Evolutionary conservation across 2,888 invertebrate species (phyloP).

Genomic region (Auanema freiburgensis): DNA sequence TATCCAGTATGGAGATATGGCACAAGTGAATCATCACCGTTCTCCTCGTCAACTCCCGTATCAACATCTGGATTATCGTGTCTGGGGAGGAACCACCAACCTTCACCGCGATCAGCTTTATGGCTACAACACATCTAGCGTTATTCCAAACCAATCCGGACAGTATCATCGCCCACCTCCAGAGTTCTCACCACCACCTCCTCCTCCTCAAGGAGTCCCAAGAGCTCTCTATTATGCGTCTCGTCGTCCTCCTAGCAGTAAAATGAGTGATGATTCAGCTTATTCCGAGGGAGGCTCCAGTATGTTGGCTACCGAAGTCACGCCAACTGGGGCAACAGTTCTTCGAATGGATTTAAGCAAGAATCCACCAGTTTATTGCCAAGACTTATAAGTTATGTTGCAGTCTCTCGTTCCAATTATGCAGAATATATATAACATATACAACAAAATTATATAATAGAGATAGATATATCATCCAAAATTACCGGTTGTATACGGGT

Average conservation of each 20-base stretch:
- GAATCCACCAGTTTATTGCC: constrained; percentile 18
- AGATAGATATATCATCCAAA: too few species aligned
- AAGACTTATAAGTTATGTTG: constrained; percentile 19
- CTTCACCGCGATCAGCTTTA: constrained; percentile 14
- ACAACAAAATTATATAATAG: too few species aligned
- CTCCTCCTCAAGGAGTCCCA: constrained; percentile 21
- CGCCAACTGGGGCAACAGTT: constrained; percentile 46
- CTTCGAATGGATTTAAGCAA: constrained; percentile 46
- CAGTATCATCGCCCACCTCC: constrained; percentile 38
- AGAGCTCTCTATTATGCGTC: constrained; percentile 20
- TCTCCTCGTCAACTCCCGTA: too few species aligned
- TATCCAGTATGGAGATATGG: constrained; percentile 53
- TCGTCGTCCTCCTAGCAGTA: constrained; percentile 38
- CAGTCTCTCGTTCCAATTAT: too few species aligned
- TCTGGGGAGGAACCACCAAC: constrained; percentile 10
- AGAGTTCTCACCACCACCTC: constrained; percentile 40
- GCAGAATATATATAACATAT: too few species aligned
- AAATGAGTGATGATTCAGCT: constrained; percentile 54
- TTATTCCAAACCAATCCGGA: not conserved
- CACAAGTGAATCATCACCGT: constrained; percentile 31
- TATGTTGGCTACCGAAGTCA: constrained; percentile 43
- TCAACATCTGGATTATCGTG: constrained; percentile 15
- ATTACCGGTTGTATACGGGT: too few species aligned
- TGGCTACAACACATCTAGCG: not conserved
- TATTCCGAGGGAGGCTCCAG: constrained; percentile 51